A percentile compares a stretch with the other conserved stretches of the same genome.
phyloP scores from a whole-genome alignment of 2,888 invertebrate genomes.

The Acrocyrtus sp. region DNA sequence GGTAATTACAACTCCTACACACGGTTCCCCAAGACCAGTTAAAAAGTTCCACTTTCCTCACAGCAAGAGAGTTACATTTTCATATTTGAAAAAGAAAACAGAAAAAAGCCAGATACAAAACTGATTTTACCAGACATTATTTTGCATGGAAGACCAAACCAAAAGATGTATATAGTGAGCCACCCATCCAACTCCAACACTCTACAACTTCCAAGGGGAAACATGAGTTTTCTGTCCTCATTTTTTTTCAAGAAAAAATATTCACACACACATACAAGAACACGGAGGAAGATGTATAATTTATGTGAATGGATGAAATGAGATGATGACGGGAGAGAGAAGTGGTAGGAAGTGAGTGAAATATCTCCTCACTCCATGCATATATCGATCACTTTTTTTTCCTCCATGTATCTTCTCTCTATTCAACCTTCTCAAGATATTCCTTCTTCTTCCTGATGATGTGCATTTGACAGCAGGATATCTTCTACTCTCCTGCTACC shows the following conservation, averaged over 20 bases:
- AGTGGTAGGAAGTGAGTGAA: slow-evolving; percentile 42
- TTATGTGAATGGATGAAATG: slow-evolving; percentile 44
- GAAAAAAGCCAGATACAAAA: too few species aligned
- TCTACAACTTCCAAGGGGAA: too few species aligned
- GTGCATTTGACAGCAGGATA: slow-evolving; percentile 49
- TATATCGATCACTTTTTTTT: slow-evolving; percentile 21
- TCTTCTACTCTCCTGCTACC: too few species aligned
- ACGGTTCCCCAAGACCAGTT: slow-evolving; percentile 11
- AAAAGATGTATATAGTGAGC: too few species aligned
- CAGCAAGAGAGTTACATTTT: too few species aligned
- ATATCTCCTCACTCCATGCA: slow-evolving; percentile 15
- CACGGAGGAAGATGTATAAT: slow-evolving; percentile 48
- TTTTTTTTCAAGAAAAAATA: slow-evolving; percentile 25
- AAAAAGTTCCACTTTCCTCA: too few species aligned
- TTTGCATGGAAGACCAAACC: too few species aligned
- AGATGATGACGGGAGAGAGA: slow-evolving; percentile 29
- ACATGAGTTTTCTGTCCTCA: slow-evolving; percentile 26
- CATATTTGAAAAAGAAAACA: too few species aligned
- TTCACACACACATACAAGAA: too few species aligned
- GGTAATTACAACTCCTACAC: slow-evolving; percentile 54
- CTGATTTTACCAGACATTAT: too few species aligned
- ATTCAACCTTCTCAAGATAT: neutral
- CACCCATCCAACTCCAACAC: slow-evolving; percentile 12
- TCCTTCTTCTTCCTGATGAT: slow-evolving; percentile 9
- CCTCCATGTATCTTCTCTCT: neutral